Percentiles rank a stretch among this genome's conserved stretches.
Conservation (phyloP, 2,797 vertebrate genomes). For the Periophthalmus magnuspinnatus region DNA sequence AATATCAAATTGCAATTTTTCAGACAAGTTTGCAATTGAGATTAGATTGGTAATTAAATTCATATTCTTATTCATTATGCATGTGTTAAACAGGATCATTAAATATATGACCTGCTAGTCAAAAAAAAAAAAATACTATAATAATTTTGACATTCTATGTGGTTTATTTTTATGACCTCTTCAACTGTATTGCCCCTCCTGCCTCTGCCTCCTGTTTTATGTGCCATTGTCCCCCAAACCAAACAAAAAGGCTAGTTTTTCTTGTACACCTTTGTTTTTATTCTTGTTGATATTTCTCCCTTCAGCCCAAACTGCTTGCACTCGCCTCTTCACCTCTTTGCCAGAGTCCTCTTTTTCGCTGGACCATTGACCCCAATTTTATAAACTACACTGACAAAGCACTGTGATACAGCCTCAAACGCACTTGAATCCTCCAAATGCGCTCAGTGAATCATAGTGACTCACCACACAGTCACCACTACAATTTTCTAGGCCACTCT, state of each 20-base stretch:
- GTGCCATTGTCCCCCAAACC: not conserved
- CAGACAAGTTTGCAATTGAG: not conserved
- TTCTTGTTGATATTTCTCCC: not conserved
- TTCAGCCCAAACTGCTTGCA: not conserved
- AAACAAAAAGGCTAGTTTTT: not conserved
- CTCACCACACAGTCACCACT: conserved; percentile 61
- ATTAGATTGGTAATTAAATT: not conserved
- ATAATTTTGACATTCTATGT: too few species aligned
- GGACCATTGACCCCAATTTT: conserved; percentile 5
- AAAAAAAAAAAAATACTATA: too few species aligned
- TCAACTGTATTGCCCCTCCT: not conserved
- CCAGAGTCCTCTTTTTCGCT: not conserved
- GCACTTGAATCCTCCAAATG: conserved; percentile 47
- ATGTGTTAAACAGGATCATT: too few species aligned
- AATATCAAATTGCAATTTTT: not conserved
- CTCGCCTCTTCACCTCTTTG: conserved; percentile 5
- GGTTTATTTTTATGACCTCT: not conserved
- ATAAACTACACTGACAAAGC: conserved; percentile 10
- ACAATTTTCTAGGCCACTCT: conserved; percentile 50
- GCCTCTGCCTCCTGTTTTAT: not conserved
- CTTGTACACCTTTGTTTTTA: not conserved
- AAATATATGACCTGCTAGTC: too few species aligned
- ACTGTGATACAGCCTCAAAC: conserved; percentile 17
- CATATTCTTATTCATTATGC: too few species aligned
- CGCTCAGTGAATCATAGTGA: conserved; percentile 51